Conservation (phyloP, 2,113 vertebrate species). For the Pedetes capensis region DNA sequence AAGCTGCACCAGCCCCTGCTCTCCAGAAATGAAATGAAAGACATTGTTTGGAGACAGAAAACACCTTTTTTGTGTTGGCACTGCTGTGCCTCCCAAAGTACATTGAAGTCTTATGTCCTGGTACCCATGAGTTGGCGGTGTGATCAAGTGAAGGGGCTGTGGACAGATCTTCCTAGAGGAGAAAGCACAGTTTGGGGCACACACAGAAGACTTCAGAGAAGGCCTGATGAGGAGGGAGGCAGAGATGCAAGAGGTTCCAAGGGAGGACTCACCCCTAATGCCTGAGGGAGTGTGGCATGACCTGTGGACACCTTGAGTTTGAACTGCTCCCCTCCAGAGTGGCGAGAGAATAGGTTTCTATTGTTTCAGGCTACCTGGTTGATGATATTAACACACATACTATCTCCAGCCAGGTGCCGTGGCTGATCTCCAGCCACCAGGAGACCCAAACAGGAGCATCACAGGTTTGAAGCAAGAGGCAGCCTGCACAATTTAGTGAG, state of each 20-base stretch:
- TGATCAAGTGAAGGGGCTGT: fast-evolving
- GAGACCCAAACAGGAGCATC: no score
- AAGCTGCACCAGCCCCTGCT: fast-evolving
- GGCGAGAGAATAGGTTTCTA: no score
- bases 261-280: fast-evolving
- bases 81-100: background rate
- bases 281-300: fast-evolving
- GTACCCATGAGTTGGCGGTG: background rate
- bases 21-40: background rate
- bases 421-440: no score
- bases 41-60: background rate
- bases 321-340: no score
- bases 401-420: no score
- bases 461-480: no score
- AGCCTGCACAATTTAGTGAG: no score
- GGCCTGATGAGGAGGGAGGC: fast-evolving
- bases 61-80: fast-evolving
- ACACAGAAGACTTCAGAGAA: fast-evolving
- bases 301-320: background rate
- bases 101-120: background rate
- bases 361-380: no score
- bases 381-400: no score
- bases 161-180: background rate
- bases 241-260: fast-evolving
- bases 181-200: background rate